Conservation (phyloP, 2,797 vertebrate species). For the Typhlichthys subterraneus region DNA sequence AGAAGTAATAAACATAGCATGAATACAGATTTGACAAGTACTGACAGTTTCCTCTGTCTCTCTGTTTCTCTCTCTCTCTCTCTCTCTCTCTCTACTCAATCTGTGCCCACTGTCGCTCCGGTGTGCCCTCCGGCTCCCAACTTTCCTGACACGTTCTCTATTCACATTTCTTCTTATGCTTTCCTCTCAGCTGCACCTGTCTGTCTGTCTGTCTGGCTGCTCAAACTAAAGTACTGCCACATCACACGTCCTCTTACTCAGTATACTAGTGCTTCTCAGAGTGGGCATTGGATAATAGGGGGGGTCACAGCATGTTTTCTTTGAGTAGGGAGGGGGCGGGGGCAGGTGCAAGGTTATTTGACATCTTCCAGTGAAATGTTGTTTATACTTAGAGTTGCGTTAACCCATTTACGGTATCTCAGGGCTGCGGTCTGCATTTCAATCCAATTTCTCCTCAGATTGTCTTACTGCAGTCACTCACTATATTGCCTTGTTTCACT, state of each 20-base stretch:
- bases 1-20: no score
- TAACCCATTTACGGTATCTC: no score
- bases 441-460: background rate
- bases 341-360: no score
- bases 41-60: background rate
- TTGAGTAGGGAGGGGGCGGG: no score
- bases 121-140: conserved; percentile 9
- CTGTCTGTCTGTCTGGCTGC: background rate
- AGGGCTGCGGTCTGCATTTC: no score
- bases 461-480: conserved; percentile 56
- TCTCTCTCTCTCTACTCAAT: background rate
- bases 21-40: no score
- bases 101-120: no score
- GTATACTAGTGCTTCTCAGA: no score
- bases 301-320: no score
- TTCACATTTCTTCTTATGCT: background rate
- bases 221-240: background rate
- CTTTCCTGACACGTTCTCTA: conserved; percentile 23
- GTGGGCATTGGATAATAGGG: no score
- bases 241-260: conserved; percentile 4
- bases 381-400: no score
- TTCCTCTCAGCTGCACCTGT: conserved; percentile 3
- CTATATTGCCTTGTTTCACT: conserved; percentile 40
- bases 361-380: no score
- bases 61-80: background rate